phyloP scores from a whole-genome alignment of 2,888 invertebrate genomes.

The Sycophila texana region DNA sequence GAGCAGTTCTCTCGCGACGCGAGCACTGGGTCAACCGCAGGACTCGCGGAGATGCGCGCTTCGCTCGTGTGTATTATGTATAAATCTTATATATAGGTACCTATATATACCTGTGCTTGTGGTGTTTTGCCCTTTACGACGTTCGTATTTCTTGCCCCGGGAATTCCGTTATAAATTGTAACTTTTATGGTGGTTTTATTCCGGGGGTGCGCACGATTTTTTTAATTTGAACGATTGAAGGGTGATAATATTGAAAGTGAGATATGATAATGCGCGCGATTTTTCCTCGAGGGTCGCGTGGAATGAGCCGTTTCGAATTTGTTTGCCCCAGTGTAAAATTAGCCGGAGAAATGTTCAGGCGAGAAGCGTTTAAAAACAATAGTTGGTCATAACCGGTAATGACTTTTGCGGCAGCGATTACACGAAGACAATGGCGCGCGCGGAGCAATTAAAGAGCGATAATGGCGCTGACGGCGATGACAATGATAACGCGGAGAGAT shows the following conservation, averaged over 20 bases:
- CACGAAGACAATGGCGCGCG: neutral
- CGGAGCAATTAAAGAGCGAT: slow-evolving; percentile 26
- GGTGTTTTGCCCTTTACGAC: too few species aligned
- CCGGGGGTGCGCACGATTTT: too few species aligned
- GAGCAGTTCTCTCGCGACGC: slow-evolving; percentile 24
- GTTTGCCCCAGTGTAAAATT: neutral
- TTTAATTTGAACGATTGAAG: too few species aligned
- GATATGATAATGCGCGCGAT: neutral
- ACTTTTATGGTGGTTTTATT: neutral
- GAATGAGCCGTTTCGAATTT: neutral
- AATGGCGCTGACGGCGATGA: slow-evolving; percentile 37
- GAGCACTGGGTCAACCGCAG: slow-evolving; percentile 37
- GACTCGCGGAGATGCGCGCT: too few species aligned
- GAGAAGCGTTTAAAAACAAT: slow-evolving; percentile 1
- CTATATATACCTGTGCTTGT: too few species aligned
- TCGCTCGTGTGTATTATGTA: too few species aligned
- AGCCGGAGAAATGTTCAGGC: neutral
- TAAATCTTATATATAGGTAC: too few species aligned
- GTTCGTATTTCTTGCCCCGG: too few species aligned
- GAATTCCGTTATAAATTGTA: too few species aligned
- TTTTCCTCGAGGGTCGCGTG: neutral
- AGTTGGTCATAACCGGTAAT: neutral
- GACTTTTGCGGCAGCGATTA: slow-evolving; percentile 33
- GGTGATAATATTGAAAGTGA: too few species aligned
- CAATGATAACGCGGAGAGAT: slow-evolving; percentile 38